phyloP scores from a whole-genome alignment of 92 coral and sea anemone genomes.

The Parazoanthus atlanticus region DNA sequence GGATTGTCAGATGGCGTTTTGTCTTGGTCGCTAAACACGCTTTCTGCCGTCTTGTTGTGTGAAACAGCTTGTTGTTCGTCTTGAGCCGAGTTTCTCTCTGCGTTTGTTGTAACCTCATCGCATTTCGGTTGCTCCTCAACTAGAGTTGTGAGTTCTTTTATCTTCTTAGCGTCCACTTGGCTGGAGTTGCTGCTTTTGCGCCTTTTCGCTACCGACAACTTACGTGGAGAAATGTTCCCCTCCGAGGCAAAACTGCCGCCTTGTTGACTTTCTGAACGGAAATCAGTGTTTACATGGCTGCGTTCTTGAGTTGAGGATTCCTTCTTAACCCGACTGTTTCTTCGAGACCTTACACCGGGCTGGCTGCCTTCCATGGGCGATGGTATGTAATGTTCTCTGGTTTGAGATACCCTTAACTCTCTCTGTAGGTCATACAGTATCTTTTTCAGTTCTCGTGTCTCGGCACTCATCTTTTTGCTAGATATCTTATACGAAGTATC shows the following conservation, averaged over 20 bases:
- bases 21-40: background rate
- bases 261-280: constrained; percentile 23
- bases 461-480: constrained; percentile 64
- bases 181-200: constrained; percentile 38
- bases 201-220: constrained; percentile 29
- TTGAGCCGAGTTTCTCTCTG: background rate
- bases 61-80: background rate
- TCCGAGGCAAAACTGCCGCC: background rate
- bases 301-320: constrained; percentile 37
- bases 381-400: constrained; percentile 49
- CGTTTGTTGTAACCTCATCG: background rate
- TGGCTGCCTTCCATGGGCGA: constrained; percentile 53
- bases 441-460: constrained; percentile 68
- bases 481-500: constrained; percentile 69
- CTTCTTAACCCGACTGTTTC: constrained; percentile 41
- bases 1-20: background rate
- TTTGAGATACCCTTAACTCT: constrained; percentile 60
- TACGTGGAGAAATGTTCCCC: background rate
- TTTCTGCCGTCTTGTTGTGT: background rate
- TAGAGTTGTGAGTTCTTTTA: constrained; percentile 17
- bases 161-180: constrained; percentile 23
- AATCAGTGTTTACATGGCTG: constrained; percentile 13
- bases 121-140: constrained; percentile 1
- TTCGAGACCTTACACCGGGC: constrained; percentile 17
- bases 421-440: constrained; percentile 66